These are phyloP conservation scores for Lycia hirtaria DNA, from an alignment of 2,888 invertebrate species.

Conservation along the genomic window DNA sequence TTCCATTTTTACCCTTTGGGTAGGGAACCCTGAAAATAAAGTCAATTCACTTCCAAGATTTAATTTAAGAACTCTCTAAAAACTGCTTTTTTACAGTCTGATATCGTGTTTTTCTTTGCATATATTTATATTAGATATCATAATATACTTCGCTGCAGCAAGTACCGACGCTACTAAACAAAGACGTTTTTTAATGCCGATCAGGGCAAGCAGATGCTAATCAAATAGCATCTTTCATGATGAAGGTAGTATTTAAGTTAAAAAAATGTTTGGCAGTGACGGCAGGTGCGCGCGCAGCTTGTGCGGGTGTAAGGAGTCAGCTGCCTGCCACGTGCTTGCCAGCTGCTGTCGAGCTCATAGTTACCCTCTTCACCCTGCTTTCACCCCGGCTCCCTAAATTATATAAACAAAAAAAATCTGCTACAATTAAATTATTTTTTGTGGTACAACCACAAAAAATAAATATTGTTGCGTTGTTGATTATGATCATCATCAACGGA, in stretches of 20 bases:
- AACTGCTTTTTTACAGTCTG: no score
- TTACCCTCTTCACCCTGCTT: conserved; percentile 55
- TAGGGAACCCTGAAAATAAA: no score
- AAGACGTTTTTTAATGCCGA: conserved; percentile 11
- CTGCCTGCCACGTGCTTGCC: conserved; percentile 79
- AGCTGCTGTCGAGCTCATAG: conserved; percentile 79
- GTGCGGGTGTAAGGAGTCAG: conserved; percentile 71
- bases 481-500: no score
- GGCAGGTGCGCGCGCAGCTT: conserved; percentile 78
- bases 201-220: conserved; percentile 50
- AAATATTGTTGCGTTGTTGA: no score
- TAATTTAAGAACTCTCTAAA: no score
- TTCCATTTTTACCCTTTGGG: no score
- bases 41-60: no score
- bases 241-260: conserved; percentile 53
- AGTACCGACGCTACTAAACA: background rate
- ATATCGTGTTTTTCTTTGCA: no score
- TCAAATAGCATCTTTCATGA: conserved; percentile 42
- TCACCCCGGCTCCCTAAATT: conserved; percentile 42
- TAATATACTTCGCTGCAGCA: no score
- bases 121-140: no score
- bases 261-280: conserved; percentile 66
- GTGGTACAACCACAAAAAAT: conserved; percentile 9
- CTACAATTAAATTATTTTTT: conserved; percentile 24
- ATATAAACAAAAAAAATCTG: conserved; percentile 39